These are phyloP conservation scores for Electrophaes corylata DNA, from an alignment of 2,888 invertebrate genomes.

Conservation along the genomic window DNA sequence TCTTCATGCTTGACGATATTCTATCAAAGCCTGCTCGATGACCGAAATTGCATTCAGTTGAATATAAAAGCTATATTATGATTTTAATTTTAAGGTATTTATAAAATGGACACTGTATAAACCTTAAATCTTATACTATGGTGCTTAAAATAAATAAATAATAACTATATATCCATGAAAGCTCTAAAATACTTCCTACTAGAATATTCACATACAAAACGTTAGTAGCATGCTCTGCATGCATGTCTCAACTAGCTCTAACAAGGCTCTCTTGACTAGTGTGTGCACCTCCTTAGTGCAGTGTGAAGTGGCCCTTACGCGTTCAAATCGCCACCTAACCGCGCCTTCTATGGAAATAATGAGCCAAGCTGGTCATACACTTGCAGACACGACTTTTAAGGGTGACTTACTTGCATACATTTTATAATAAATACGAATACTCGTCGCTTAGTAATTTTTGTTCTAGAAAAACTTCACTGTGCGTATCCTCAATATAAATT, in stretches of 20 bases:
- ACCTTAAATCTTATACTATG: too few species aligned
- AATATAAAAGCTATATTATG: too few species aligned
- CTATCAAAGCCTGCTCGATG: too few species aligned
- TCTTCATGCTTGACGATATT: too few species aligned
- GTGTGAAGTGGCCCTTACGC: constrained; percentile 49
- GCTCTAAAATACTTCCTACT: constrained; percentile 1
- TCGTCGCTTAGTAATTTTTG: too few species aligned
- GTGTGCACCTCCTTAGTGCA: constrained; percentile 34
- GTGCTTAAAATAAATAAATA: not conserved
- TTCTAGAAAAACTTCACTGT: not conserved
- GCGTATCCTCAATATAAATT: too few species aligned
- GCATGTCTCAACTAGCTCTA: constrained; percentile 45
- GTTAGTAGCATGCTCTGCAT: constrained; percentile 31
- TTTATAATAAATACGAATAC: too few species aligned
- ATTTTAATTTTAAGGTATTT: too few species aligned
- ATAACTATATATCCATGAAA: not conserved
- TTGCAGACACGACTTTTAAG: constrained; percentile 23
- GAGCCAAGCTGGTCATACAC: constrained; percentile 35
- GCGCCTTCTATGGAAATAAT: constrained; percentile 39
- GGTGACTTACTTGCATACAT: too few species aligned
- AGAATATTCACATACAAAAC: constrained; percentile 26
- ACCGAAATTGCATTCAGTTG: too few species aligned
- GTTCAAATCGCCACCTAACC: constrained; percentile 51
- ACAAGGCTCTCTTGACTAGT: constrained; percentile 49
- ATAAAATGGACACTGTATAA: too few species aligned